These are phyloP conservation scores for Ptiloglossa arizonensis DNA, from an alignment of 1,140 invertebrate species.

Conservation along the genomic window DNA sequence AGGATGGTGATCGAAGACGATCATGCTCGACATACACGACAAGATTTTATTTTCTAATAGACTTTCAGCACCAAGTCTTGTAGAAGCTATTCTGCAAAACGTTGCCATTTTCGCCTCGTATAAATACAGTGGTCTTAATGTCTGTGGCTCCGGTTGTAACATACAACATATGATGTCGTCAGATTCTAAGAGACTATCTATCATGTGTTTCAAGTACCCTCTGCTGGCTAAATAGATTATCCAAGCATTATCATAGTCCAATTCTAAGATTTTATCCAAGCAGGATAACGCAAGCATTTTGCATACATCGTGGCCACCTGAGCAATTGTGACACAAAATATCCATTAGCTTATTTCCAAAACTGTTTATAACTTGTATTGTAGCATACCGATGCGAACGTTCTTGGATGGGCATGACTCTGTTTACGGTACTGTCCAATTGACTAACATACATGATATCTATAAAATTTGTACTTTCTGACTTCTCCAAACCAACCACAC, in stretches of 20 bases:
- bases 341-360: slow-evolving; percentile 93
- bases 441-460: slow-evolving; percentile 81
- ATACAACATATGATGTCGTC: slow-evolving; percentile 87
- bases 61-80: slow-evolving; percentile 88
- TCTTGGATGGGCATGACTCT: slow-evolving; percentile 77
- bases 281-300: slow-evolving; percentile 93
- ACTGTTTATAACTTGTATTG: slow-evolving; percentile 83
- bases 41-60: slow-evolving; percentile 89
- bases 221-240: slow-evolving; percentile 88
- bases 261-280: slow-evolving; percentile 89
- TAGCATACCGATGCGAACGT: slow-evolving; percentile 74
- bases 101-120: slow-evolving; percentile 95
- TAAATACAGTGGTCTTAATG: slow-evolving; percentile 90
- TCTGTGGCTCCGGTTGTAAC: slow-evolving; percentile 86
- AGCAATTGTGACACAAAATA: slow-evolving; percentile 92
- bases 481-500: slow-evolving; percentile 86
- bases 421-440: slow-evolving; percentile 84
- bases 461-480: slow-evolving; percentile 56
- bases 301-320: slow-evolving; percentile 93
- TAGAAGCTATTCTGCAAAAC: slow-evolving; percentile 88
- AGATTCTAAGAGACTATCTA: slow-evolving; percentile 90
- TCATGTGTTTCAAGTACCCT: slow-evolving; percentile 92
- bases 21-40: slow-evolving; percentile 88
- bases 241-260: slow-evolving; percentile 89
- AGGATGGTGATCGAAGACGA: slow-evolving; percentile 90